Evolutionary conservation across 1,140 invertebrate genomes (phyloP), one percentile per base, ranked within the genome.

Genomic region (Carcinoscorpius rotundicauda): DNA sequence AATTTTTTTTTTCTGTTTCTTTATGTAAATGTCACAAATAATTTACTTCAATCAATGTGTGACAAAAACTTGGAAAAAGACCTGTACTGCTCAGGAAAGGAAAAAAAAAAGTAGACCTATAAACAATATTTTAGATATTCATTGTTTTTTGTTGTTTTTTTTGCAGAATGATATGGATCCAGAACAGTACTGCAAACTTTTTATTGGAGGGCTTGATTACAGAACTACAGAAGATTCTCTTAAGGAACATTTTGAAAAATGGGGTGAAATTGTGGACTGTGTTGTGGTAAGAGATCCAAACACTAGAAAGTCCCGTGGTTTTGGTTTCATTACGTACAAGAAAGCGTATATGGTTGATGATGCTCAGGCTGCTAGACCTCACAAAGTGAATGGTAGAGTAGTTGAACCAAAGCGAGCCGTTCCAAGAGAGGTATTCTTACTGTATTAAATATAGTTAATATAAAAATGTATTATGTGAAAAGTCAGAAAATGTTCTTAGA

Each of bases 251-350:
- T 99, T 97, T 80, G 88, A 89, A 73, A 86, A 97, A 83, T 99
- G 89, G 89, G 97, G 97, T 51, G 92, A 95, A 75, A 92, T 99
- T 69, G 89, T 95, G 0, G 96, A 99, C 79, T 92, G 94, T 52
- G 92, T 98, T 48, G 95, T 99, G 0, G 98, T 99, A 95, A 93
- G 93, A 72, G 96, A 98, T 78, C 88, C 93, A 0, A 86, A 89
- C 71, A 96, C 94, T 3, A 82, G 83, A 73, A 78, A 81, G 63
- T 97, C 93, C 3, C 81, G 94, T 71, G 95, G 95, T 3, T 98
- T 98, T 81, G 95, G 95, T 10, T 98, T 98, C 76, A 93, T 98
- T 56, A 98, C 94, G 5, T 98, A 95, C 76, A 89, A 89, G 10
- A 80, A 85, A 72, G 85, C 89, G 51, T 83, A 87, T 64, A 94